Evolutionary conservation across 2,888 invertebrate species (phyloP).

Genomic region (Notodonta dromedarius): DNA sequence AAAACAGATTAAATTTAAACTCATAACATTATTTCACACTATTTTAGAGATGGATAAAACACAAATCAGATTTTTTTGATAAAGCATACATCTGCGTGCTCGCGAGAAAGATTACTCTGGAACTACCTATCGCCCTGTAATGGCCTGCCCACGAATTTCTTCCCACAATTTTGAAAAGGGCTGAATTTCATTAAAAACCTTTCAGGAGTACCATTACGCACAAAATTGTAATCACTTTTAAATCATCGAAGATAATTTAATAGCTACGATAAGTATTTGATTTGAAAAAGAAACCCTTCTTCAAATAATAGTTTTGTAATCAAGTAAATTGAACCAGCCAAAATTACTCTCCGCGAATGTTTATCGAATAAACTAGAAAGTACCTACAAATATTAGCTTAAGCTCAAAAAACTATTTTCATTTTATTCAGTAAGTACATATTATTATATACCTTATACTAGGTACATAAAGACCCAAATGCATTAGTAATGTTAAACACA

Average conservation of each 20-base stretch:
- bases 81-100: not conserved
- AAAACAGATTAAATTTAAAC: constrained; percentile 17
- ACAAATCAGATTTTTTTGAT: too few relatives aligned
- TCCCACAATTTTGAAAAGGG: constrained; percentile 8
- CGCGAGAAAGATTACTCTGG: not conserved
- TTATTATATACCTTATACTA: too few relatives aligned
- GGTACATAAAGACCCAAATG: too few relatives aligned
- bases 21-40: constrained; percentile 13
- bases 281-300: not conserved
- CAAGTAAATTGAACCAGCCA: not conserved
- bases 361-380: constrained; percentile 10
- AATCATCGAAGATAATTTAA: constrained; percentile 2
- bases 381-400: too few relatives aligned
- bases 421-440: too few relatives aligned
- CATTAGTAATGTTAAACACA: too few relatives aligned
- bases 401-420: too few relatives aligned
- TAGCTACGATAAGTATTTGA: not conserved
- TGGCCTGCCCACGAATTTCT: not conserved
- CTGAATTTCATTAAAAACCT: constrained; percentile 7
- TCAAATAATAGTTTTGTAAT: not conserved
- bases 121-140: constrained; percentile 5
- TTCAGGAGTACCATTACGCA: not conserved
- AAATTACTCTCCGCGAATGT: not conserved
- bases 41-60: not conserved
- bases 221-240: constrained; percentile 4